Base-by-base conservation (phyloP, 2,113 vertebrate species). In the Monopterus albus region DNA sequence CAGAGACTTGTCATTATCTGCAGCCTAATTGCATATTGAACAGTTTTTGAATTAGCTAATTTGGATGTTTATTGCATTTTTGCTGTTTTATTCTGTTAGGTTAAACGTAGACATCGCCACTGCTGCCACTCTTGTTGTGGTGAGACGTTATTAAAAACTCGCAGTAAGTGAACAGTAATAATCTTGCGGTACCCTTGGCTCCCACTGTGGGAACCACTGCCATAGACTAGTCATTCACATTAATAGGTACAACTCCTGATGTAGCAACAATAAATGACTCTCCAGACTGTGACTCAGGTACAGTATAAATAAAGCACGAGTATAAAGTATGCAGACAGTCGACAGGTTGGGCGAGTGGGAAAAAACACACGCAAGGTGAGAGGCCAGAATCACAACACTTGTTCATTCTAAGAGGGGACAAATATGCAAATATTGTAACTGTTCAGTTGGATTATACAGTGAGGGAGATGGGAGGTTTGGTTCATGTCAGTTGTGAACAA, bases 351-450 rank as follows among this genome's bases (percentile, higher is more conserved):
- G 53, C 33, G 53, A 51, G 5, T 67, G 68, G 69, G 46, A 79
- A 72, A 55, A 79, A 72, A 9, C 7, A 5, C 46, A 51, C 11
- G 61, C n/a, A n/a, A 78, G 51, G 52, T 63, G 59, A 40, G 14
- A 17, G 21, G 50, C 63, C 66, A 53, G 51, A 75, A 58, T 11
- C 43, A 61, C 36, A 72, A 31, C 51, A 62, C 52, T 60, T 40
- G 36, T 72, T 57, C 43, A 2, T 43, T 29, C 25, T 35, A 35
- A 57, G 20, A 57, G 43, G 38, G 29, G 39, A 6, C 39, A 58
- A 45, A 12, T 36, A 50, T 71, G 33, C n/a, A n/a, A n/a, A n/a
- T n/a, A n/a, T n/a, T n/a, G n/a, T n/a, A n/a, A n/a, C n/a, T n/a
- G n/a, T n/a, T n/a, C n/a, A n/a, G n/a, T n/a, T n/a, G n/a, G n/a